Evolutionary conservation across 2,797 vertebrate genomes (phyloP).

Genomic region (Sebastes matsubarae): DNA sequence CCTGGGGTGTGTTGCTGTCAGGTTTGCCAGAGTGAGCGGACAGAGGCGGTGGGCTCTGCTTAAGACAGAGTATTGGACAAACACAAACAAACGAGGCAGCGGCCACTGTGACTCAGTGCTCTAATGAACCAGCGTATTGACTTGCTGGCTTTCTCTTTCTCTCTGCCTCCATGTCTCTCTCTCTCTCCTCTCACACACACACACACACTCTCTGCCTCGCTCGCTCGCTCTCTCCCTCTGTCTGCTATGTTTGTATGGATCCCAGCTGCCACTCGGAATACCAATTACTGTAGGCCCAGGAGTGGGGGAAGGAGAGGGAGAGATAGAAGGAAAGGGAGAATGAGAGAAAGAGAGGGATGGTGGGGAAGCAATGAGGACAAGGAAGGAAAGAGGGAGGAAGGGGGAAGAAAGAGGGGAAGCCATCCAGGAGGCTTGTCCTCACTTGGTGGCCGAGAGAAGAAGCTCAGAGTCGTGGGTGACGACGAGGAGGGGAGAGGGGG

Average conservation of each 20-base stretch:
- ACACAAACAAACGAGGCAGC: slow-evolving; percentile 88
- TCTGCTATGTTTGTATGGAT: slow-evolving; percentile 85
- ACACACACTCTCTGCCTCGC: slow-evolving; percentile 51
- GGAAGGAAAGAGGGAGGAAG: slow-evolving; percentile 3
- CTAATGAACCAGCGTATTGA: slow-evolving; percentile 90
- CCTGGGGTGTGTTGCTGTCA: slow-evolving; percentile 76
- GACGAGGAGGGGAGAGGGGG: not conserved
- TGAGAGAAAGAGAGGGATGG: slow-evolving; percentile 16
- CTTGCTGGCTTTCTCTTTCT: slow-evolving; percentile 81
- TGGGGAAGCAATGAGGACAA: not conserved
- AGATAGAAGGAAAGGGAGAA: slow-evolving; percentile 10
- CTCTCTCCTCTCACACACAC: slow-evolving; percentile 41
- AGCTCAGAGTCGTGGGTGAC: slow-evolving; percentile 26
- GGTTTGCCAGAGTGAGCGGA: slow-evolving; percentile 75
- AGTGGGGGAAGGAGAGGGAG: slow-evolving; percentile 66
- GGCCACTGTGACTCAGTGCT: slow-evolving; percentile 86
- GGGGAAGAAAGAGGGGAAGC: slow-evolving; percentile 17
- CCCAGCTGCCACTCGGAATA: slow-evolving; percentile 88
- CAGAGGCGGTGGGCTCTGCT: slow-evolving; percentile 80
- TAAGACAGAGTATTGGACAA: slow-evolving; percentile 88
- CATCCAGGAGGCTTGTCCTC: slow-evolving; percentile 37
- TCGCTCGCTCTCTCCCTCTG: slow-evolving; percentile 64
- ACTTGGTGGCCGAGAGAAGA: slow-evolving; percentile 48
- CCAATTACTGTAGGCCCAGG: slow-evolving; percentile 84
- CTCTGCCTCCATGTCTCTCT: slow-evolving; percentile 61